Evolutionary conservation across 2,113 vertebrate species (phyloP).

Genomic region (Petrocephalus zakoni): DNA sequence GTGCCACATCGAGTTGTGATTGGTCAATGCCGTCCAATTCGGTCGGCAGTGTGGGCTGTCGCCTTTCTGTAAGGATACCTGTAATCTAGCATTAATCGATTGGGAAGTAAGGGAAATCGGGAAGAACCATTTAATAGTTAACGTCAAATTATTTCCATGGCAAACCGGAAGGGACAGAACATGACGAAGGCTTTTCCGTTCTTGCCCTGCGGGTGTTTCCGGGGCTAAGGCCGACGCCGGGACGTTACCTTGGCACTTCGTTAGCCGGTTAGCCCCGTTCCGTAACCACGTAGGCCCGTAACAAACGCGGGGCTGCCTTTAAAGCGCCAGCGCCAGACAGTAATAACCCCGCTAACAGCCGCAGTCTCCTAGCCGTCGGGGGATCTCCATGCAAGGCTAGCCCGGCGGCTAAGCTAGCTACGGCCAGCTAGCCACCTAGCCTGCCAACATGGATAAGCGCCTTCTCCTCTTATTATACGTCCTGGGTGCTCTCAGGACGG

Average conservation of each 20-base stretch:
- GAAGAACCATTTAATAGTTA: background rate
- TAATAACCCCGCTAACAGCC: background rate
- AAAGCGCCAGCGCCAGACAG: too few relatives aligned
- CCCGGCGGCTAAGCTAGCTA: conserved; percentile 4
- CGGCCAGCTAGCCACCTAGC: background rate
- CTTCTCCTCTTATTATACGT: conserved; percentile 37
- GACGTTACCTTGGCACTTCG: background rate
- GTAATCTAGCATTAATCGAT: background rate
- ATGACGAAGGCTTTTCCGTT: background rate
- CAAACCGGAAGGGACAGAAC: background rate
- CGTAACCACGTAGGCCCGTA: too few relatives aligned
- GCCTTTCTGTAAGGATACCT: background rate
- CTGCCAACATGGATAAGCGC: conserved; percentile 28
- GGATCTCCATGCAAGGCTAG: background rate
- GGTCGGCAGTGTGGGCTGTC: conserved; percentile 21
- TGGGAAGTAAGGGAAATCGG: background rate
- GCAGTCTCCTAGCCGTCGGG: background rate
- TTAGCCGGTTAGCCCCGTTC: background rate
- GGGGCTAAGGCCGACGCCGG: background rate
- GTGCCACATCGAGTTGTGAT: conserved; percentile 31
- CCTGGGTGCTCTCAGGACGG: conserved; percentile 34
- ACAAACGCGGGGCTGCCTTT: background rate
- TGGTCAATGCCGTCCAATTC: too few relatives aligned
- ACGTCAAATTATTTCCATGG: background rate
- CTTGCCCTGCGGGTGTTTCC: background rate